phyloP scores from a whole-genome alignment of 2,113 vertebrate genomes.

The Chionis minor region DNA sequence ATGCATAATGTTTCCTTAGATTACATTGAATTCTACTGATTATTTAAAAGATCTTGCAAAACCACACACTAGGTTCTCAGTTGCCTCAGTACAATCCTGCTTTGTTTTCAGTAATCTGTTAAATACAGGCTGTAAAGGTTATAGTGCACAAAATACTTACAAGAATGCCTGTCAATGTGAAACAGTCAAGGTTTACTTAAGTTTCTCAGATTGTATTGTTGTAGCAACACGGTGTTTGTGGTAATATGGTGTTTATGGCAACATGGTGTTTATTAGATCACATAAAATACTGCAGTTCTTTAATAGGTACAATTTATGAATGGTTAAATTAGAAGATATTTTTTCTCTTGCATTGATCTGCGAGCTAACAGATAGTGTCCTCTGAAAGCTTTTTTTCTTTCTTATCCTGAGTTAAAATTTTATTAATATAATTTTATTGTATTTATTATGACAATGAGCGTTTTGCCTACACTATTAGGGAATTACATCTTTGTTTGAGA shows the following conservation, averaged over 20 bases:
- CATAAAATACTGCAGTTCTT: neutral
- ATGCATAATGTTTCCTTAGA: neutral
- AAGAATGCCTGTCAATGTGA: neutral
- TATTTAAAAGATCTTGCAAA: neutral
- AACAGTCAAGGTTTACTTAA: constrained; percentile 24
- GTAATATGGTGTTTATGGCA: neutral
- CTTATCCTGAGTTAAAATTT: neutral
- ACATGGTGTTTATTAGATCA: neutral
- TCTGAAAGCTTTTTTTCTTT: neutral
- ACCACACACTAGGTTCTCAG: neutral
- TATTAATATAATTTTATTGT: neutral
- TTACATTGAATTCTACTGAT: neutral
- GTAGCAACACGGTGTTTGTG: neutral
- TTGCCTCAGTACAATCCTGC: neutral
- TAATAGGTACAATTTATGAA: constrained; percentile 1
- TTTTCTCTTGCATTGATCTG: neutral
- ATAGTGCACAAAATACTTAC: constrained; percentile 23
- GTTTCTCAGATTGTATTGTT: neutral
- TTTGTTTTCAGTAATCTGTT: constrained; percentile 29
- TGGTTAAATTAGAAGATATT: neutral
- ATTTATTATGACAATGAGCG: neutral
- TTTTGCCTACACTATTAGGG: neutral
- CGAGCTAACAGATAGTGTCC: neutral
- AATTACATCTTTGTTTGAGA: neutral
- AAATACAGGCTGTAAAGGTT: neutral